Conservation (phyloP, 2,797 vertebrate genomes). For the Hypotaenidia philippensis region DNA sequence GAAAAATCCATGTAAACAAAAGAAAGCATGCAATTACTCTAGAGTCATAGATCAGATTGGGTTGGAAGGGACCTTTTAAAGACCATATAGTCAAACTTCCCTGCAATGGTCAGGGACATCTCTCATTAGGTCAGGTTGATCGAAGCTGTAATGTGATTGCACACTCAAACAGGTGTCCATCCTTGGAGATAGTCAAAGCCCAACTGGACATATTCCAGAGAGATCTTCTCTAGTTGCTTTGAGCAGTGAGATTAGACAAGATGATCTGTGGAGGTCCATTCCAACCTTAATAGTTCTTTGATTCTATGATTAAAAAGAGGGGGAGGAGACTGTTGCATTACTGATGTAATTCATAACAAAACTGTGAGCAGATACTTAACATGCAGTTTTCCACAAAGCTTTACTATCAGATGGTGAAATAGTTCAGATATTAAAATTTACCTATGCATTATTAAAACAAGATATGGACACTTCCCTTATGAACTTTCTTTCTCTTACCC, state of each 20-base stretch:
- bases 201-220: not conserved
- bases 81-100: no score
- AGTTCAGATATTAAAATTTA: not conserved
- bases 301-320: not conserved
- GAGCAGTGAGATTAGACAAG: not conserved
- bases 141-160: not conserved
- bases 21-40: no score
- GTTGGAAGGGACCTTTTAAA: no score
- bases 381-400: not conserved
- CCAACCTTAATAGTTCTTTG: not conserved
- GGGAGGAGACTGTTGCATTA: fast-evolving
- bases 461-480: not conserved
- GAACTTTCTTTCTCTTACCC: not conserved
- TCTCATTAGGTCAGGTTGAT: not conserved
- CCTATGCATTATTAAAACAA: not conserved
- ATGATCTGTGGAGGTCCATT: not conserved
- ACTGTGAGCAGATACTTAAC: not conserved
- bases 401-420: not conserved
- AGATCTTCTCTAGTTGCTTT: not conserved
- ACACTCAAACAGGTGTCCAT: not conserved
- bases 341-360: not conserved
- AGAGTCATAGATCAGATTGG: no score
- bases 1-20: no score
- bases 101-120: not conserved
- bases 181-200: not conserved